Base-by-base conservation (phyloP, 2,888 invertebrate species). In the Eulithis prunata region DNA sequence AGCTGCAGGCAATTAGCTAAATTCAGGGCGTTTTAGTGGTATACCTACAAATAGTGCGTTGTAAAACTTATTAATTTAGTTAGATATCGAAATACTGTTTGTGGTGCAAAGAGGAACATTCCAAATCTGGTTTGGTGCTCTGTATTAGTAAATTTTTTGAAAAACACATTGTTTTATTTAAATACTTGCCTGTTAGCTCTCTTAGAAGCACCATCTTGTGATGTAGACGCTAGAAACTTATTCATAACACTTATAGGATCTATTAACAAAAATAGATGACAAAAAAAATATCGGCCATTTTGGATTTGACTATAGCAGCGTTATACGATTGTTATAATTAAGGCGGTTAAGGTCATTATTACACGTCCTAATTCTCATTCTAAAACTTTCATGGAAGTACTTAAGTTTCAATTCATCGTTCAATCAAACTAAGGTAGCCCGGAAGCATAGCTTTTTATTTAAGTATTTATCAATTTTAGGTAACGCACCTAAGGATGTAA, bases 91-190 rank as follows among this genome's bases (percentile, higher is more conserved):
- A 83, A 81, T 85, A 84, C 81, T 85, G 84, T 88, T 81, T 84
- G 84, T 87, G 88, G 91, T 91, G 91, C 91, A 91, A 91, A 91
- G 90, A 86, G 84, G 89, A 89, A 91, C 92, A 92, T 92, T 92
- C 91, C 92, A 90, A 91, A 92, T 91, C 75, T 88, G 82, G 91
- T 92, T 91, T 92, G 91, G 92, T 91, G 91, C 91, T 32, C 32
- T 91, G 87, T 87, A 84, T 87, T 85, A 91, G 90, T 90, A 90
- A 92, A 90, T 82, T 81, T 88, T 87, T 90, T 86, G 83, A 87
- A 85, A 85, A 87, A 81, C 75, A 57, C 82, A 83, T 71, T 85
- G 89, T 92, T 91, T 92, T 83, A 91, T 92, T 92, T 72, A 71
- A 68, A 72, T 57, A 75, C 82, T 86, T 84, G 85, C 87, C 89